Evolutionary conservation across 2,888 invertebrate genomes (phyloP).

Genomic region (Falcaria lacertinaria): DNA sequence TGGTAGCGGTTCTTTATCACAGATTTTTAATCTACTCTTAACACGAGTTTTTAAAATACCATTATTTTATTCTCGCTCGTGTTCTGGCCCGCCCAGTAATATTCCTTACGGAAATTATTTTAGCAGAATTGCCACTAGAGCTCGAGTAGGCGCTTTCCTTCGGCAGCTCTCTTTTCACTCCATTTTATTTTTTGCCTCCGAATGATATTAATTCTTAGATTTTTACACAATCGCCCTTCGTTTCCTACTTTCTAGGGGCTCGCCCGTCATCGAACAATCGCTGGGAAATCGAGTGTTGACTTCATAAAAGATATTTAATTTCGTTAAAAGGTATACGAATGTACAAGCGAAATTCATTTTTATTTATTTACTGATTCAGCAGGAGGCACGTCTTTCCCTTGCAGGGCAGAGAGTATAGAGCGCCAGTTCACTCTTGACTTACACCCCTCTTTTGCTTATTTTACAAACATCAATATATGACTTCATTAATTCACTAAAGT

Average conservation of each 20-base stretch:
- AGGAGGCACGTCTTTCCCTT: no score
- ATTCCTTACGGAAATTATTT: constrained; percentile 58
- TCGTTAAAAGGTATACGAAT: no score
- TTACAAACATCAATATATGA: no score
- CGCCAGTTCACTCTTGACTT: no score
- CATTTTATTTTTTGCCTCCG: constrained; percentile 20
- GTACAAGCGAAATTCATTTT: no score
- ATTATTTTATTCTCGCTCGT: constrained; percentile 7
- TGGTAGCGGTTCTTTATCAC: no score
- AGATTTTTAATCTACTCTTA: no score
- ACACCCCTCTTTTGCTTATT: no score
- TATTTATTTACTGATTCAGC: no score
- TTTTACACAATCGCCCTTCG: constrained; percentile 27
- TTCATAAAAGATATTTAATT: neutral
- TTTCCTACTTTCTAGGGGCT: neutral
- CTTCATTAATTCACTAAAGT: no score
- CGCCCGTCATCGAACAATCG: neutral
- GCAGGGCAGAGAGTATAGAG: no score
- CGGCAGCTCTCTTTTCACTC: constrained; percentile 23
- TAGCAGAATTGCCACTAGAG: constrained; percentile 53
- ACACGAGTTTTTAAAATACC: no score
- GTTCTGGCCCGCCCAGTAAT: constrained; percentile 24
- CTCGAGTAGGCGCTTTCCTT: constrained; percentile 33
- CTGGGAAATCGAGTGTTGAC: neutral
- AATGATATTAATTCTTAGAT: constrained; percentile 39